These are phyloP conservation scores for Hystrix brachyura DNA, from an alignment of 2,113 vertebrate species.

Conservation along the genomic window DNA sequence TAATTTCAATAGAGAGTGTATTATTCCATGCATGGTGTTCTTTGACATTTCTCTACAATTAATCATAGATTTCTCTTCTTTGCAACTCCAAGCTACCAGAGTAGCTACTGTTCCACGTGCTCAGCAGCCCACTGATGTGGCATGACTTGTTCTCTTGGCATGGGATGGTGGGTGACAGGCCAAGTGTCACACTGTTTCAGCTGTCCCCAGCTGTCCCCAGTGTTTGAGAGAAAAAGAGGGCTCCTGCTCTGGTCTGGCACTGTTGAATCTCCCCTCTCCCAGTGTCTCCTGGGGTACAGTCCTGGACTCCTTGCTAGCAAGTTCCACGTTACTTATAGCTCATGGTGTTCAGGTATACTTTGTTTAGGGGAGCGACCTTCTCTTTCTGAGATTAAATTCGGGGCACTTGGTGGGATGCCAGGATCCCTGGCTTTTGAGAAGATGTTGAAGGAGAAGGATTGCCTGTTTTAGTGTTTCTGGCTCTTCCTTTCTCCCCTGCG, in stretches of 20 bases:
- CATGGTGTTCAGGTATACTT: neutral
- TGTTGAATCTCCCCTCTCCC: neutral
- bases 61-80: no score
- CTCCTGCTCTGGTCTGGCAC: neutral
- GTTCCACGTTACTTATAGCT: neutral
- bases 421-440: neutral
- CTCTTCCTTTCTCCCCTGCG: neutral
- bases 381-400: neutral
- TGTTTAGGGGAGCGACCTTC: neutral
- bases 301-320: neutral
- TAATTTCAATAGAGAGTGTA: no score
- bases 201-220: neutral
- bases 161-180: neutral
- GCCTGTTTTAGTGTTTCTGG: neutral
- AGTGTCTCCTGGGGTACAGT: neutral
- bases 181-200: neutral
- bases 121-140: neutral
- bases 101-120: neutral
- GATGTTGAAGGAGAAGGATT: neutral
- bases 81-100: neutral
- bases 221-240: neutral
- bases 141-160: neutral
- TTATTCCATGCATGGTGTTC: no score
- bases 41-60: no score
- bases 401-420: neutral